Conservation (phyloP, 1,140 invertebrate species). For the Drosophila pandora region DNA sequence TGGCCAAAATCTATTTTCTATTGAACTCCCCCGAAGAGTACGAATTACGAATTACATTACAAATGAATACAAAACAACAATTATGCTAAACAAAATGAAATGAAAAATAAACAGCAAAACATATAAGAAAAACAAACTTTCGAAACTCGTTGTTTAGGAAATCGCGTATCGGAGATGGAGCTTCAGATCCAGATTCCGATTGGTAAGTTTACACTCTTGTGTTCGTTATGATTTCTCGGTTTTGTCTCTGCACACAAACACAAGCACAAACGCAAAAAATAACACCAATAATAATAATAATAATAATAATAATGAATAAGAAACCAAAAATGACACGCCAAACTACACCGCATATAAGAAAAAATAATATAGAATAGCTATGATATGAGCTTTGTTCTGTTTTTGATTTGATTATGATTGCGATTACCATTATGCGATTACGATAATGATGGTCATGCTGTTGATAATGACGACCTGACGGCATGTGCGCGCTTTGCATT, state of each 20-base stretch:
- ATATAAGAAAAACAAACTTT: conserved; percentile 55
- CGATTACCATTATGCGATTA: conserved; percentile 31
- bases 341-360: neutral
- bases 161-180: conserved; percentile 82
- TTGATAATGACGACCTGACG: conserved; percentile 62
- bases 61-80: conserved; percentile 31
- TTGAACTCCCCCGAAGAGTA: neutral
- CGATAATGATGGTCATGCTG: conserved; percentile 27
- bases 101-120: conserved; percentile 21
- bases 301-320: neutral
- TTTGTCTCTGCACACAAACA: conserved; percentile 58
- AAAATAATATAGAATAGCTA: conserved; percentile 10
- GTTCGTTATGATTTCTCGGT: conserved; percentile 61
- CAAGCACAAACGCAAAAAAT: conserved; percentile 17
- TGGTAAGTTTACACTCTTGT: conserved; percentile 76
- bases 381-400: conserved; percentile 56
- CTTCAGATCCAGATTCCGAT: conserved; percentile 83
- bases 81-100: conserved; percentile 24
- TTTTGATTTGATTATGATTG: conserved; percentile 57
- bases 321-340: neutral
- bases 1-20: neutral
- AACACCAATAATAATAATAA: neutral
- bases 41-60: neutral
- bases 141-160: conserved; percentile 81
- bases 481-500: conserved; percentile 74